Evolutionary conservation across 2,797 vertebrate species (phyloP).

Genomic region (Fistularia commersonii): DNA sequence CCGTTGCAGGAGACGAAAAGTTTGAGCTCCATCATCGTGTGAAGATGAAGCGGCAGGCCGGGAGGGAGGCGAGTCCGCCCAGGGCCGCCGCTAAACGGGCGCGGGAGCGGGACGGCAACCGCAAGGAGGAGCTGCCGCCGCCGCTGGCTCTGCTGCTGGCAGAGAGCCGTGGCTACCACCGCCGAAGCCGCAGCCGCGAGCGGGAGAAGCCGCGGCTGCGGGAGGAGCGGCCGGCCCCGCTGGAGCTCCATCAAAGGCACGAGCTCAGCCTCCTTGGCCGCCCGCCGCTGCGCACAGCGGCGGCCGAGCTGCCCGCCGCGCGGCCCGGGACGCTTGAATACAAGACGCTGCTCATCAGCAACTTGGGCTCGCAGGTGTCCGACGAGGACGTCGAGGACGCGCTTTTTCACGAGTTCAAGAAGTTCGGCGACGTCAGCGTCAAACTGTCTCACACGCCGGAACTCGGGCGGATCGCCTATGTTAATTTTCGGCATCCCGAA

Average conservation of each 20-base stretch:
- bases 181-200: constrained; percentile 78
- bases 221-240: constrained; percentile 62
- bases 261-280: constrained; percentile 75
- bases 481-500: constrained; percentile 92
- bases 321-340: constrained; percentile 81
- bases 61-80: constrained; percentile 84
- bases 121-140: constrained; percentile 67
- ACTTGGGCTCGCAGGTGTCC: constrained; percentile 88
- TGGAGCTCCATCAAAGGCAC: constrained; percentile 73
- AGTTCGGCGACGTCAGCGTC: constrained; percentile 94
- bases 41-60: constrained; percentile 91
- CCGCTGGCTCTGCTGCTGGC: constrained; percentile 73
- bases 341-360: constrained; percentile 94
- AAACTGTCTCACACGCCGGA: constrained; percentile 95
- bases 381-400: constrained; percentile 94
- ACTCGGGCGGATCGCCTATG: constrained; percentile 91
- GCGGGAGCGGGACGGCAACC: constrained; percentile 72
- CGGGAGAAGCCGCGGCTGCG: constrained; percentile 73
- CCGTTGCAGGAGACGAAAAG: constrained; percentile 56
- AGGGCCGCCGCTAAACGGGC: constrained; percentile 79
- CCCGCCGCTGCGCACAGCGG: constrained; percentile 60
- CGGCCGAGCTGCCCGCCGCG: constrained; percentile 47
- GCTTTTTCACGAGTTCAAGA: constrained; percentile 95
- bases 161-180: constrained; percentile 71
- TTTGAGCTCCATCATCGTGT: constrained; percentile 65